A percentile compares a stretch with the other conserved stretches of the same genome.
Conservation (phyloP, 2,113 vertebrate species). For the Garra rufa region DNA sequence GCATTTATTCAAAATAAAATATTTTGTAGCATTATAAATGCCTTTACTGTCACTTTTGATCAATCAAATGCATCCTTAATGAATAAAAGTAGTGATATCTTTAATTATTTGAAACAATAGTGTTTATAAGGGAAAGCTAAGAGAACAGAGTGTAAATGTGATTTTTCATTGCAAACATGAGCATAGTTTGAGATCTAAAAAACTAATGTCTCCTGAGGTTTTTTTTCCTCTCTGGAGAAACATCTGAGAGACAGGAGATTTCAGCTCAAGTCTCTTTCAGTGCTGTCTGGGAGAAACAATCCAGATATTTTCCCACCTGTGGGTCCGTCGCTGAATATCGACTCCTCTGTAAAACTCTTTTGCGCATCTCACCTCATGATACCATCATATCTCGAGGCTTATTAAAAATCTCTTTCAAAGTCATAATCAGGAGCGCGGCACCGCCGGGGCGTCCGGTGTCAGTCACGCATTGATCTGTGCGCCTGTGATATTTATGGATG, state of each 20-base stretch:
- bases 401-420: conserved; percentile 34
- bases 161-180: not conserved
- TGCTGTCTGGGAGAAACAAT: not conserved
- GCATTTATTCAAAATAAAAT: not conserved
- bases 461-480: conserved; percentile 13
- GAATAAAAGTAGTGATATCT: not conserved
- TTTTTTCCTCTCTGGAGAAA: not conserved
- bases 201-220: too few relatives aligned
- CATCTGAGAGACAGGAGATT: not conserved
- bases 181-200: not conserved
- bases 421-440: not conserved
- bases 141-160: not conserved
- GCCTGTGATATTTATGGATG: conserved; percentile 10
- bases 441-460: conserved; percentile 11
- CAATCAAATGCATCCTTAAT: not conserved
- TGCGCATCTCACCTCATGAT: not conserved
- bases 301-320: conserved; percentile 49
- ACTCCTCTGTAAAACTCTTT: not conserved
- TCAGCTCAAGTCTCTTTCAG: not conserved
- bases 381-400: conserved; percentile 14
- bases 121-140: too few relatives aligned
- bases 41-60: not conserved
- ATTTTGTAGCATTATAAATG: not conserved
- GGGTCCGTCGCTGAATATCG: not conserved
- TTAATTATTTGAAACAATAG: not conserved